These are phyloP conservation scores for Andrena chrysosceles DNA, from an alignment of 2,888 invertebrate species.

Conservation along the genomic window DNA sequence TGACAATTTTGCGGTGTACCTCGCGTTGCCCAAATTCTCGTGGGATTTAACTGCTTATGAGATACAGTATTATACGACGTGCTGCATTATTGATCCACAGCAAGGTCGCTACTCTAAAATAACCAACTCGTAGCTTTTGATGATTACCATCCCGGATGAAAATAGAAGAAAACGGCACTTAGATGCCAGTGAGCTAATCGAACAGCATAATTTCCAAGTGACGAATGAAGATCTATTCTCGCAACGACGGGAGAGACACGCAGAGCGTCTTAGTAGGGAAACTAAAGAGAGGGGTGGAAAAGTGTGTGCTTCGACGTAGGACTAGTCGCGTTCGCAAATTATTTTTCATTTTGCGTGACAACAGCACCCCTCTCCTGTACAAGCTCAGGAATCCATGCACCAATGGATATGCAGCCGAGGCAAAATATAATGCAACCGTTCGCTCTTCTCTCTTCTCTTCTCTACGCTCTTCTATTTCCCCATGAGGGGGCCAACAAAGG, in stretches of 20 bases:
- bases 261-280: too few relatives aligned
- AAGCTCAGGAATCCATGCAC: slow-evolving; percentile 78
- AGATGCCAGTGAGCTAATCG: too few relatives aligned
- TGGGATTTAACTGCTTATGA: slow-evolving; percentile 9
- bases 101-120: not conserved
- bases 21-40: not conserved
- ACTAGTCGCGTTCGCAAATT: slow-evolving; percentile 60
- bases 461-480: slow-evolving; percentile 51
- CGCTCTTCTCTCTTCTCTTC: slow-evolving; percentile 58
- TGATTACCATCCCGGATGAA: too few relatives aligned
- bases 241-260: too few relatives aligned
- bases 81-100: not conserved
- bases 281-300: not conserved
- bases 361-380: slow-evolving; percentile 60
- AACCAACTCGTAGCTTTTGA: not conserved
- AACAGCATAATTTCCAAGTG: too few relatives aligned
- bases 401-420: slow-evolving; percentile 75
- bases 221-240: too few relatives aligned
- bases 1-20: slow-evolving; percentile 20
- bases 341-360: slow-evolving; percentile 74
- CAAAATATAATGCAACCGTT: slow-evolving; percentile 72
- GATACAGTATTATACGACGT: not conserved
- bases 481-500: slow-evolving; percentile 70
- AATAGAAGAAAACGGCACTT: too few relatives aligned
- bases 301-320: not conserved